A percentile compares a stretch with the other conserved stretches of the same genome.
Conservation (phyloP, 2,888 invertebrate genomes). For the Chrysolina americana region DNA sequence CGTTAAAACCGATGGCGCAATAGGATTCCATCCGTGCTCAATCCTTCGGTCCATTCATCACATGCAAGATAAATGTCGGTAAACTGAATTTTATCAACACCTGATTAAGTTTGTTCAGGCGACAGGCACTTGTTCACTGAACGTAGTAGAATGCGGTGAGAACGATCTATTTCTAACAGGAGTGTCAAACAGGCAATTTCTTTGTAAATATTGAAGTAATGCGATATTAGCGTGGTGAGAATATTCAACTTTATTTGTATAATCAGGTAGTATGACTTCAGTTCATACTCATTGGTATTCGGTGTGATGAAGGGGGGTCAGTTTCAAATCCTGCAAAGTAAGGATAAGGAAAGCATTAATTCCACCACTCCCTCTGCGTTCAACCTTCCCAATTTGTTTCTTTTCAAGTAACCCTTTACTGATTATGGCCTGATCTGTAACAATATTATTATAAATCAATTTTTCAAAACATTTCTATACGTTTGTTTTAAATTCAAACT, state of each 20-base stretch:
- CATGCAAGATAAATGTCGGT: constrained; percentile 45
- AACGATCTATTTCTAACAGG: constrained; percentile 52
- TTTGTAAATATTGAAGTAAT: constrained; percentile 55
- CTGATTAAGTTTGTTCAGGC: constrained; percentile 49
- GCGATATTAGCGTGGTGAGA: constrained; percentile 38
- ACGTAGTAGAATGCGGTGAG: constrained; percentile 59
- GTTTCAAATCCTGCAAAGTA: no score
- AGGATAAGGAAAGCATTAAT: no score
- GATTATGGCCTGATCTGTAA: no score
- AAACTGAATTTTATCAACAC: constrained; percentile 56
- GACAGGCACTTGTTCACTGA: constrained; percentile 52
- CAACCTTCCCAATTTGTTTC: no score
- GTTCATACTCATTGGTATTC: background rate
- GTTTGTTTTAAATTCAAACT: no score
- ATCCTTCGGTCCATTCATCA: constrained; percentile 49
- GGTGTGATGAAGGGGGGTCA: background rate
- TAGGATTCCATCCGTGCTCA: background rate
- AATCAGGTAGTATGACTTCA: constrained; percentile 7
- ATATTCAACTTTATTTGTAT: constrained; percentile 34
- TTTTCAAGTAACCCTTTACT: no score
- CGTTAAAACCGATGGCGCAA: constrained; percentile 33
- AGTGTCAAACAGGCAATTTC: constrained; percentile 46
- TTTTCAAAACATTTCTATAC: no score
- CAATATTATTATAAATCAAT: no score
- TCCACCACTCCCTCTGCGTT: no score